Percentiles rank a stretch among this genome's conserved stretches.
Evolutionary conservation across 2,113 vertebrate species (phyloP).

Genomic region (Nesogale talazaci): DNA sequence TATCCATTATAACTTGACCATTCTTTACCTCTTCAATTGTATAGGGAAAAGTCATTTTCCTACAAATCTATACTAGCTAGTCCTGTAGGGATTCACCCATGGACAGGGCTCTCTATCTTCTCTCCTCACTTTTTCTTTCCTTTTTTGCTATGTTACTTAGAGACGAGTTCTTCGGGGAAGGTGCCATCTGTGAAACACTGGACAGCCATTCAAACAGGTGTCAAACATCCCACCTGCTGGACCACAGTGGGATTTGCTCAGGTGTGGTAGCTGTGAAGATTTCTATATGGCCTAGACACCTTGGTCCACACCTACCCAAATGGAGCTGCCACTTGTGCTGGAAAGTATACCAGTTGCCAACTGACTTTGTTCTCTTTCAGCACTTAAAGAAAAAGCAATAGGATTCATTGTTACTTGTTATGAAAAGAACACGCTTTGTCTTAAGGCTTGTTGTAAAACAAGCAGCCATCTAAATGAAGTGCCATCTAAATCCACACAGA

Average conservation of each 20-base stretch:
- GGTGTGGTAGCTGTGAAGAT: background rate
- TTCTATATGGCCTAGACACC: background rate
- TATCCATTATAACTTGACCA: background rate
- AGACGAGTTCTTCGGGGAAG: background rate
- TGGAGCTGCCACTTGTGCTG: accelerated
- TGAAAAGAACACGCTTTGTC: background rate
- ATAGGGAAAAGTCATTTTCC: background rate
- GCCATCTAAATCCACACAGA: too few relatives aligned
- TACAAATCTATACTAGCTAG: accelerated
- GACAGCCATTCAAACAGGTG: background rate
- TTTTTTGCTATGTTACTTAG: background rate
- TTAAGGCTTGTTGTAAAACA: background rate
- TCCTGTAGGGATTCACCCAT: background rate
- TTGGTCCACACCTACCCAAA: background rate
- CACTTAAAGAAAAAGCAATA: conserved; percentile 28
- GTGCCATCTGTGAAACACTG: background rate
- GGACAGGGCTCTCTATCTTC: accelerated
- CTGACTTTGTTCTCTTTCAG: background rate
- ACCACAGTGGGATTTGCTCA: background rate
- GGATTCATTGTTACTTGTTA: background rate
- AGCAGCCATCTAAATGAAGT: too few relatives aligned
- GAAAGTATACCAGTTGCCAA: conserved; percentile 12
- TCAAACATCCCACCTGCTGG: background rate
- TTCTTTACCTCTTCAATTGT: background rate
- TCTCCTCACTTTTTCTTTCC: background rate